phyloP scores from a whole-genome alignment of 2,113 vertebrate species.

The Pluvialis apricaria region DNA sequence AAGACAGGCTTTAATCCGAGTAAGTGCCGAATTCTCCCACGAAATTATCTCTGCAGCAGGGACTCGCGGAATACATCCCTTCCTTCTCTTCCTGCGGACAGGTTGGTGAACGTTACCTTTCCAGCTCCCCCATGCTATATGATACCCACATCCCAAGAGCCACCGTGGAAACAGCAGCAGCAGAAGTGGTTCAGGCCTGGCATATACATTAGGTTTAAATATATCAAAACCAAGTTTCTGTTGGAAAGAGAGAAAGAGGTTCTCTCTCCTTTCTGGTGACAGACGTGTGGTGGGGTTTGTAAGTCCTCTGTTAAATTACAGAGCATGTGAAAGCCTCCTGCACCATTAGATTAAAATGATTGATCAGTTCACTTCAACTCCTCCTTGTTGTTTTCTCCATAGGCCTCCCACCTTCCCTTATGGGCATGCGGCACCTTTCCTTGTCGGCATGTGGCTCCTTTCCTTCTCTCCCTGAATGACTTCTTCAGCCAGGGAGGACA shows the following conservation, averaged over 20 bases:
- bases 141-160: background rate
- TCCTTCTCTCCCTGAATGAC: background rate
- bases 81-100: background rate
- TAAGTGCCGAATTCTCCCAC: background rate
- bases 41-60: background rate
- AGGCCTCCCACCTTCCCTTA: background rate
- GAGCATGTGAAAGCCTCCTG: background rate
- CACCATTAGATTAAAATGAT: background rate
- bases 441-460: fast-evolving
- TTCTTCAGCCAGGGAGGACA: background rate
- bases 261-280: background rate
- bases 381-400: background rate
- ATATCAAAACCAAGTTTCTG: background rate
- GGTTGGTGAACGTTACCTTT: background rate
- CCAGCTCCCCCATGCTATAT: background rate
- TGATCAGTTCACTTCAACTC: background rate
- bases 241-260: background rate
- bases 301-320: background rate
- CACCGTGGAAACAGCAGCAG: background rate
- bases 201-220: background rate
- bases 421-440: fast-evolving
- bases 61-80: background rate
- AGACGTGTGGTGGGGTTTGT: background rate
- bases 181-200: background rate
- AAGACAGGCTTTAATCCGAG: background rate